Percentiles rank a stretch among this genome's conserved stretches.
Conservation (phyloP, 1,140 invertebrate genomes). For the Euglossa dilemma region DNA sequence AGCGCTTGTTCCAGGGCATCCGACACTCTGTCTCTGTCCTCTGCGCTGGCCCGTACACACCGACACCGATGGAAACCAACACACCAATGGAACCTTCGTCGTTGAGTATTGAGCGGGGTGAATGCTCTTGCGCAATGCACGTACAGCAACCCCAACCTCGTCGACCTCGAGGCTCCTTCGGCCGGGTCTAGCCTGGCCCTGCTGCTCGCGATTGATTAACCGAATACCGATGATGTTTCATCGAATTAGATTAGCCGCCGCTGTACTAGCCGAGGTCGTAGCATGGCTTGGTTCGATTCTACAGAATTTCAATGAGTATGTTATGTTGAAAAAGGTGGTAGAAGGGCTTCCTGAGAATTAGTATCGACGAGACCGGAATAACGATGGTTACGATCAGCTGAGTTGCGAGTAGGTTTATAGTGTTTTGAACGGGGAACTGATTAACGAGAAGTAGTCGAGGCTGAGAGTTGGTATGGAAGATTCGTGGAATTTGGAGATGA, state of each 20-base stretch:
- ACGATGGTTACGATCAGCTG: no score
- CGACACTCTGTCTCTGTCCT: not conserved
- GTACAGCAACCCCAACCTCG: constrained; percentile 72
- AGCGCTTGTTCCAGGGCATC: not conserved
- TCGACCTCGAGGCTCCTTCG: constrained; percentile 63
- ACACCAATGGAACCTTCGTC: constrained; percentile 35
- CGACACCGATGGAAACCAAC: constrained; percentile 12
- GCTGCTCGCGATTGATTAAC: constrained; percentile 60
- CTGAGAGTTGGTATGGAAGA: no score
- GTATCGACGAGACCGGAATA: no score
- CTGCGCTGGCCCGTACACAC: not conserved
- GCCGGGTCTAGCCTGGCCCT: constrained; percentile 49
- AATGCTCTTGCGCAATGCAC: constrained; percentile 82
- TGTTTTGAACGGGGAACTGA: no score
- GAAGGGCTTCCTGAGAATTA: no score
- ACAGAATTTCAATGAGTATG: no score
- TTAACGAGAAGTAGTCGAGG: no score
- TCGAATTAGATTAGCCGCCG: constrained; percentile 1
- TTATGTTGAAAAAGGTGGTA: no score
- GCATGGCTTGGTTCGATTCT: no score
- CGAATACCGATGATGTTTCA: constrained; percentile 50
- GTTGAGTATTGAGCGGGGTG: constrained; percentile 80
- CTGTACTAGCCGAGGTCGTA: no score
- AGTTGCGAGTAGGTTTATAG: no score
- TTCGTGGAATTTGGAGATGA: no score